Base-by-base conservation (phyloP, 2,888 invertebrate species). In the Zhuqinia jingwanae region DNA sequence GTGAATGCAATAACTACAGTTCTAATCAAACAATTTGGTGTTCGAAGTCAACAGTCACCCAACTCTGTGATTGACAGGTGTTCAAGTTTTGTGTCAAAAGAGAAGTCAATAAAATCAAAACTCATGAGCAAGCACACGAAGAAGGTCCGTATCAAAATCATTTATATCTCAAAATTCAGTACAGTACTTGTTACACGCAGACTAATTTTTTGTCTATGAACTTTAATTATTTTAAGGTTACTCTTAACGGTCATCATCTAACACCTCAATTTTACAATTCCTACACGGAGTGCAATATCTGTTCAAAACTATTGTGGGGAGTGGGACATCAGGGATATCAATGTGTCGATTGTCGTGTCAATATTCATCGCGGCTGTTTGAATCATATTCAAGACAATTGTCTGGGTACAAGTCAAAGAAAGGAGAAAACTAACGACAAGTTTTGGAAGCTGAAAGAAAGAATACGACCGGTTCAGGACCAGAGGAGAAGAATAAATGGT, bases 241-340 rank as follows among this genome's bases (percentile, higher is more conserved):
- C 95, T 91, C 95, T 96, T 75, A 95, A 96, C 92, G 98, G 98
- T 42, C 99, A 99, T 93, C 96, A 97, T 93, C 95, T 98, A 92
- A 95, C 95, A 91, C 95, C 96, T 91, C 96, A 96, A 92, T 97
- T 97, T 93, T 96, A 98, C 93, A 96, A 95, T 92, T 96, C 96
- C 90, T 96, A 97, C 92, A 97, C 96, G 90, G 95, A 96, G 93
- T 99, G 99, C 93, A 97, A 97, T 93, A 96, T 96, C 93, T 99
- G 99, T 93, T 96, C 96, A 92, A 94, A 95, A 92, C 96, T 97
- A 90, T 96, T 99, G 91, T 97, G 97, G 95, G 99, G 99, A 75
- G 96, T 99, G 87, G 98, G 98, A 91, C 97, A 98, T 90, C 99
- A 99, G 93, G 99, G 98, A 84, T 98, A 97, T 94, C 96, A 97